Percentiles rank a stretch among this genome's conserved stretches.
These are phyloP conservation scores for Anolis sagrei DNA, from an alignment of 2,113 vertebrate genomes.

Conservation along the genomic window DNA sequence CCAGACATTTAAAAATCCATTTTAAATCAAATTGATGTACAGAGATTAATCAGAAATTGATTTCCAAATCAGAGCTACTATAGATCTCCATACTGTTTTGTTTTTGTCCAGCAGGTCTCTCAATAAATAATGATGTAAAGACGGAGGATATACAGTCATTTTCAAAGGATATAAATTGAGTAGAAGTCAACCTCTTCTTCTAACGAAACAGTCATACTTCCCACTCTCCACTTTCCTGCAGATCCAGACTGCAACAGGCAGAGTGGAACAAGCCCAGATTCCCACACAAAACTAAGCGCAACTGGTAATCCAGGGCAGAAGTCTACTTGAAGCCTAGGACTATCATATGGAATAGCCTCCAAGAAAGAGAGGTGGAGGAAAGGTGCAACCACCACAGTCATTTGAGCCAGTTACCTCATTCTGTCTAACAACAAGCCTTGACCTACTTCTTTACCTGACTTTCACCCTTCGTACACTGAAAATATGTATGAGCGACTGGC, in stretches of 20 bases:
- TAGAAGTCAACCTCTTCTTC: not conserved
- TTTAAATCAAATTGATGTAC: not conserved
- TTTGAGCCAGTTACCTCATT: not conserved
- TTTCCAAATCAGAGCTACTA: not conserved
- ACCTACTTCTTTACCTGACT: not conserved
- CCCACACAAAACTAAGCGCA: not conserved
- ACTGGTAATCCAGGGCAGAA: not conserved
- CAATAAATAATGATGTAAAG: not conserved
- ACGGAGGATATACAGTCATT: not conserved
- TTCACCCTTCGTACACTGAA: not conserved
- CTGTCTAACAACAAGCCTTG: not conserved
- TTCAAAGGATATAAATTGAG: not conserved
- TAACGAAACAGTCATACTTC: not conserved
- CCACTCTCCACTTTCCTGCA: not conserved
- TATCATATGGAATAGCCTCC: too few relatives aligned
- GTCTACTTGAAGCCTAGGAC: too few relatives aligned
- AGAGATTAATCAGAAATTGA: not conserved
- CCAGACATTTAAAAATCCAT: not conserved
- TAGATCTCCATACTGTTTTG: not conserved
- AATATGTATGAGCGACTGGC: not conserved
- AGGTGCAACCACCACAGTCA: too few relatives aligned
- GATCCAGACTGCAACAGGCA: not conserved
- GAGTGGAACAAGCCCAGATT: not conserved
- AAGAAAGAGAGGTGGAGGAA: too few relatives aligned
- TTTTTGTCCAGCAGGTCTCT: not conserved